phyloP scores from a whole-genome alignment of 1,140 invertebrate species.

The Nasonia giraulti region DNA sequence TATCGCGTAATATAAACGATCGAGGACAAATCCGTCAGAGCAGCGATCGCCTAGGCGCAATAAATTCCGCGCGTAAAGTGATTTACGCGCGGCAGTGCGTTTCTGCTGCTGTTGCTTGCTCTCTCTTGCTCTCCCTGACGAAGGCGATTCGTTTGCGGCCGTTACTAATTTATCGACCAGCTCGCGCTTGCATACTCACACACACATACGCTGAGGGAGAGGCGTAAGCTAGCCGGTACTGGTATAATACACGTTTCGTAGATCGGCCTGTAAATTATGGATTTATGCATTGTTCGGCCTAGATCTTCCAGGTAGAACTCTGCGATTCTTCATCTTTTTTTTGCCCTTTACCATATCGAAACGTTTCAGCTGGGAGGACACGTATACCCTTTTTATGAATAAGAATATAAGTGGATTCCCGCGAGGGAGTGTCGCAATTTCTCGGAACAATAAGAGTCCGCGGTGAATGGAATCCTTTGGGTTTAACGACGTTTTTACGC shows the following conservation, averaged over 20 bases:
- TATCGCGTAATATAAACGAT: constrained; percentile 18
- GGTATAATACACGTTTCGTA: constrained; percentile 42
- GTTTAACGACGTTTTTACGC: not conserved
- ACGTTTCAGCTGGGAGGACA: not conserved
- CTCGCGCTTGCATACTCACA: constrained; percentile 29
- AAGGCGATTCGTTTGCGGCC: constrained; percentile 36
- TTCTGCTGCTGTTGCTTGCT: constrained; percentile 4
- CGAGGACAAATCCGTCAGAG: constrained; percentile 50
- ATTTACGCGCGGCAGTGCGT: constrained; percentile 46
- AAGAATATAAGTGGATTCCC: not conserved
- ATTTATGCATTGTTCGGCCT: constrained; percentile 42
- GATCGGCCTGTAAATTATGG: constrained; percentile 58
- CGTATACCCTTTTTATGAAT: not conserved
- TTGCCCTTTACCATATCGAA: not conserved
- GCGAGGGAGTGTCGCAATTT: not conserved
- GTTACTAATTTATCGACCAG: constrained; percentile 48
- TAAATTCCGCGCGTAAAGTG: constrained; percentile 47
- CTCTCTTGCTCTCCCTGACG: constrained; percentile 18
- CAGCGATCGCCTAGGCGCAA: not conserved
- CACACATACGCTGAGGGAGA: constrained; percentile 42
- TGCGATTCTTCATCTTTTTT: not conserved
- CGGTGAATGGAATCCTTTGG: not conserved
- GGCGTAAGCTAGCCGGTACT: too few relatives aligned
- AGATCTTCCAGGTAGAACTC: constrained; percentile 29
- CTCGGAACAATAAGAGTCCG: not conserved